These are phyloP conservation scores for Fabriciana adippe DNA, from an alignment of 2,888 invertebrate species.

Conservation along the genomic window DNA sequence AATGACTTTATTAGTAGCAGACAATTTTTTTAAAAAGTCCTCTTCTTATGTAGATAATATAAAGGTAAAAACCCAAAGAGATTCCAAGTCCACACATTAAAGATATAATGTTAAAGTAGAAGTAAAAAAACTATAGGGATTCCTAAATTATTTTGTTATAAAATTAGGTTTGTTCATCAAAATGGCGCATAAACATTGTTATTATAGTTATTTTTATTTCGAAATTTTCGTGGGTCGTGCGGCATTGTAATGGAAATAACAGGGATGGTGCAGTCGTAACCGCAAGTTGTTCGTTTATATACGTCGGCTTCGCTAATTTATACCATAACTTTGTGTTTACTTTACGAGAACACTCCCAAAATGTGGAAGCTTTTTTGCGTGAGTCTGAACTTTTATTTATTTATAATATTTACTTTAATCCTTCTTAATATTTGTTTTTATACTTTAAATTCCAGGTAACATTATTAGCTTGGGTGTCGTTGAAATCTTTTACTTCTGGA, in stretches of 20 bases:
- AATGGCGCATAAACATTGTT: slow-evolving; percentile 21
- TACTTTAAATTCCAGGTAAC: slow-evolving; percentile 50
- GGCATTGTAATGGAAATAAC: slow-evolving; percentile 63
- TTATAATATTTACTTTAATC: not conserved
- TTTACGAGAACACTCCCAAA: slow-evolving; percentile 38
- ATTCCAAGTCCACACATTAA: too few relatives aligned
- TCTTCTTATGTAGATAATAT: too few relatives aligned
- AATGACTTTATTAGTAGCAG: too few relatives aligned
- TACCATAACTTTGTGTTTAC: slow-evolving; percentile 50
- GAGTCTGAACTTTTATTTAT: slow-evolving; percentile 47
- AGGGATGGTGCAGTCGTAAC: slow-evolving; percentile 54
- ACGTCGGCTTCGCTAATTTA: slow-evolving; percentile 48
- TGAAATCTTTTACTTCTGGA: slow-evolving; percentile 61
- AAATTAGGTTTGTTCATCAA: slow-evolving; percentile 22
- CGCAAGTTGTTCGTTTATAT: slow-evolving; percentile 65
- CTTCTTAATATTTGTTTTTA: not conserved
- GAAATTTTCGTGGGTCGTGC: slow-evolving; percentile 68
- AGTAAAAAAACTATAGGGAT: not conserved
- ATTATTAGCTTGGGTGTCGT: slow-evolving; percentile 60
- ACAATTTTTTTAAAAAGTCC: too few relatives aligned
- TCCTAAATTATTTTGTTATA: not conserved
- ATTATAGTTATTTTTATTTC: slow-evolving; percentile 48
- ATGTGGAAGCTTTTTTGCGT: slow-evolving; percentile 69
- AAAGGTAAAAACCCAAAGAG: too few relatives aligned
- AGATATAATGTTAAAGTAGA: too few relatives aligned